Conservation (phyloP, 2,888 invertebrate species). For the Rambutsinella grinnellia region DNA sequence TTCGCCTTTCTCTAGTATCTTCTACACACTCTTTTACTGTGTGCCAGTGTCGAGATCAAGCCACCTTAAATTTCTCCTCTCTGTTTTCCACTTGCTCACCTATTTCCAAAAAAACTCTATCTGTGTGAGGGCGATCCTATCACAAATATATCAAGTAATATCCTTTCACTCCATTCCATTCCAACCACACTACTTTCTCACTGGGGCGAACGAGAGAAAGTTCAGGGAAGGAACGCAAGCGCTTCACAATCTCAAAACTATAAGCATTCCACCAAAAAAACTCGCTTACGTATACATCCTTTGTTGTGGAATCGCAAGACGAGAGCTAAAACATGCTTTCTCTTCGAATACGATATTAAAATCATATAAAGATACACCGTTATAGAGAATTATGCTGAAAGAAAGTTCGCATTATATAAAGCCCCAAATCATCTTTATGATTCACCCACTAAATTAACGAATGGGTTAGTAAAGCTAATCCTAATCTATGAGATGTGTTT, state of each 20-base stretch:
- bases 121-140: no score
- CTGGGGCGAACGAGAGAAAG: slow-evolving; percentile 28
- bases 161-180: background rate
- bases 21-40: background rate
- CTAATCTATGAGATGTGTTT: no score
- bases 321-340: no score
- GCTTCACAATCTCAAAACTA: slow-evolving; percentile 10
- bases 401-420: background rate
- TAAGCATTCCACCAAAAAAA: background rate
- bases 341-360: no score
- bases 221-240: slow-evolving; percentile 15
- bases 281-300: no score
- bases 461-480: no score
- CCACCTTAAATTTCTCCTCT: slow-evolving; percentile 7
- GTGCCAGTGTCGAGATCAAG: no score
- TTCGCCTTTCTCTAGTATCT: slow-evolving; percentile 8
- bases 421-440: background rate
- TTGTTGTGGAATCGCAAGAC: no score
- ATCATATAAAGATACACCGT: background rate
- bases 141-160: background rate
- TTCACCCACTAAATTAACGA: no score
- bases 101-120: no score
- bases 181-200: background rate
- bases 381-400: background rate
- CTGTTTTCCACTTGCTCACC: slow-evolving; percentile 15